Conservation (phyloP, 2,888 invertebrate species). For the Nebria salina region DNA sequence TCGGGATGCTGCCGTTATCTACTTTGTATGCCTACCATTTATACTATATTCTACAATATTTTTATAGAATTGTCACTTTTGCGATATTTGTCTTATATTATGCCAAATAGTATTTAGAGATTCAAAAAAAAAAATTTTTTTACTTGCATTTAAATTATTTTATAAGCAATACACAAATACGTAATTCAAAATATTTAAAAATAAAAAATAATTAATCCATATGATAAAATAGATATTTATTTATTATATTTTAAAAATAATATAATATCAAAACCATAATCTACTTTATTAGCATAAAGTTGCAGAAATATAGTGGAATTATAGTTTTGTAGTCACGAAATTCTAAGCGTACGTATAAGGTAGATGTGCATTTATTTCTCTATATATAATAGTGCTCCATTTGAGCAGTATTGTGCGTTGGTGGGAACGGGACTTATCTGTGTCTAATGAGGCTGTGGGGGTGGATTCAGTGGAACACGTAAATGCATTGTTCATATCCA, state of each 20-base stretch:
- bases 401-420: constrained; percentile 19
- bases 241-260: too few species aligned
- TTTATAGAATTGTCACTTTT: neutral
- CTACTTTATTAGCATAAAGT: too few species aligned
- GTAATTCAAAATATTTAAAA: too few species aligned
- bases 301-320: neutral
- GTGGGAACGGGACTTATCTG: neutral
- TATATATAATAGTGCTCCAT: neutral
- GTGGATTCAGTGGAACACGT: neutral
- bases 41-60: neutral
- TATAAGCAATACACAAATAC: too few species aligned
- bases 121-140: too few species aligned
- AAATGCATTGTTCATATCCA: neutral
- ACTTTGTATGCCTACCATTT: neutral
- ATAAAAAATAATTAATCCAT: too few species aligned
- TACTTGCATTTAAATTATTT: too few species aligned
- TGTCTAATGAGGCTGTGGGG: constrained; percentile 16
- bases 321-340: neutral
- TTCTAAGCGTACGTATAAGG: too few species aligned
- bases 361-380: neutral
- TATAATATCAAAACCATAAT: too few species aligned
- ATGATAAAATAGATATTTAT: too few species aligned
- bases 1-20: neutral
- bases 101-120: neutral
- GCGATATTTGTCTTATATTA: neutral